Evolutionary conservation across 37 sponge, comb jelly and placozoan genomes (phyloP), one percentile per base, ranked within the genome.

Genomic region (Sycon ciliatum): DNA sequence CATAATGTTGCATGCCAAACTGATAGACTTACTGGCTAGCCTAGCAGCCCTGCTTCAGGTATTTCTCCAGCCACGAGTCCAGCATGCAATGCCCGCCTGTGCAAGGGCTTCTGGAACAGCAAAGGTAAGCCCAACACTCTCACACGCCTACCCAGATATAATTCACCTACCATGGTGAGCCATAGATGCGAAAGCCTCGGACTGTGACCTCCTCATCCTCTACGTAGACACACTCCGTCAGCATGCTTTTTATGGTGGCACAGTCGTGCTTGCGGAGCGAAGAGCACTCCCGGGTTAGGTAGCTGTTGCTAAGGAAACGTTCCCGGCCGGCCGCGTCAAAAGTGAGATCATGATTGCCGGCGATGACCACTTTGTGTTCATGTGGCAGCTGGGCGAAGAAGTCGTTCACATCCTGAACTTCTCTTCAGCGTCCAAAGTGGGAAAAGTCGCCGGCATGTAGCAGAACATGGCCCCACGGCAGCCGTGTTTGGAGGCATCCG

Each of bases 291-390:
- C n/a, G n/a, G n/a, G n/a, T n/a, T n/a, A n/a, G n/a, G 27, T 67
- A 3, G 0, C 52, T 24, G 67, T 80, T 83, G 2, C 78, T 71
- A 55, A 84, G 81, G 26, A 32, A 56, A 32, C 53, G 13, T 20
- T 61, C 39, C 56, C 80, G 87, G 53, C 66, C 63, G 33, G 55
- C 83, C 0, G 29, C 28, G 65, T 92, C 93, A 77, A 92, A 87
- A 4, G 83, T 81, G 24, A 92, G 23, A 38, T 92, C 89, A 69
- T 93, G 94, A 68, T 93, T 93, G 0, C 89, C 94, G 3, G 87
- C 87, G 24, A 89, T 93, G 33, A 89, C 82, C 2, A 91, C 79
- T 28, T 60, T 60, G 26, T 23, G 9, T 23, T 7, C 22, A 28
- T 60, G 63, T 24, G 81, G 81, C n/a, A 74, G 57, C 2, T 56